Base-by-base conservation (phyloP, 2,797 vertebrate species). In the Leptatherina wallacei region DNA sequence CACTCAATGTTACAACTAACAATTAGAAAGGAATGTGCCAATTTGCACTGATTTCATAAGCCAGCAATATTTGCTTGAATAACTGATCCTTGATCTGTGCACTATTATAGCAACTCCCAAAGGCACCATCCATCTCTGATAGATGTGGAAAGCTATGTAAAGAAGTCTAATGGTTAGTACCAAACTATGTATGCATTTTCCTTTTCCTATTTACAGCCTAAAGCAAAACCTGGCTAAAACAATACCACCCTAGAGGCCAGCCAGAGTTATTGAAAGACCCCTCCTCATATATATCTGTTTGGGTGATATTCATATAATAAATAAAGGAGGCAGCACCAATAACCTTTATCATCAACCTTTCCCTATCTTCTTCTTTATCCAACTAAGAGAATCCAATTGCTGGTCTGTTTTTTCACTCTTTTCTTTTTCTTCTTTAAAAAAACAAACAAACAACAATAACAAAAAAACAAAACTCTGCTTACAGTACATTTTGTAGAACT, bases 231-330 rank as follows among this genome's bases (percentile, higher is more conserved):
- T 64, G 61, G 47, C 64, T 24, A 35, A 83, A 67, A 81, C 27
- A 47, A 69, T 57, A 58, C 27, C 36, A 82, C 80, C 77, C 67
- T 51, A 32, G 77, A 83, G 79, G 49, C 54, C 40, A 32, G 52
- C 30, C 62, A 61, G 74, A 85, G 60, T 80, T 88, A 87, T 73
- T 83, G 73, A 83, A 51, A 80, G 57, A 38, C 69, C 80, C 58
- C 44, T 69, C 40, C 65, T 75, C 47, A 27, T 27, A 27, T 27
- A 85, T 79, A 86, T 90, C 83, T 84, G 38, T 78, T 85, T 69
- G 78, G 69, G 35, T 78, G 35, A 84, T 85, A 85, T 91, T 83
- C 86, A 86, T 73, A 86, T 81, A 83, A 85, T 79, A 73, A 85
- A 86, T 59, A 69, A 65, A 73, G 54, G 44, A 80, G 51, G 29